These are phyloP conservation scores for Mugil cephalus DNA, from an alignment of 2,113 vertebrate genomes.

Conservation along the genomic window DNA sequence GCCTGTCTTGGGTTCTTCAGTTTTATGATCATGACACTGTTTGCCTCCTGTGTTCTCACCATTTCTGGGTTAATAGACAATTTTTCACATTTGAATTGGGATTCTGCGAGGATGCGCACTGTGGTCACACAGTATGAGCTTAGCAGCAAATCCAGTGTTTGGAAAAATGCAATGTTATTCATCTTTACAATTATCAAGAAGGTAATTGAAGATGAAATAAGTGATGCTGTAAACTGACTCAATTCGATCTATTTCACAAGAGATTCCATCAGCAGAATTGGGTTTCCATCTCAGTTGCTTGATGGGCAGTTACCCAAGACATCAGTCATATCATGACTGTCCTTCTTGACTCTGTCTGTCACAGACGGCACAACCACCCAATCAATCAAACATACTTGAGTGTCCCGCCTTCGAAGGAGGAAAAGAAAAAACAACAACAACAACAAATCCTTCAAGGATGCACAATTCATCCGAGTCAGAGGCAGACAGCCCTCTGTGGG, in stretches of 20 bases:
- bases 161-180: slow-evolving; percentile 18
- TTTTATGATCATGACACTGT: slow-evolving; percentile 39
- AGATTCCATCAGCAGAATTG: slow-evolving; percentile 26
- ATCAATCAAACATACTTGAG: slow-evolving; percentile 76
- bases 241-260: background rate
- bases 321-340: slow-evolving; percentile 74
- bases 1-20: slow-evolving; percentile 30
- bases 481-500: slow-evolving; percentile 51
- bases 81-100: slow-evolving; percentile 33
- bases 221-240: slow-evolving; percentile 2
- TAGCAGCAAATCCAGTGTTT: slow-evolving; percentile 3
- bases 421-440: slow-evolving; percentile 50
- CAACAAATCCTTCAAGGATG: slow-evolving; percentile 63
- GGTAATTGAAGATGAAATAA: slow-evolving; percentile 22
- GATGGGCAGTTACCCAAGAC: slow-evolving; percentile 66
- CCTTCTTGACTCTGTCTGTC: slow-evolving; percentile 66
- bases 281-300: slow-evolving; percentile 50
- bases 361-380: slow-evolving; percentile 60
- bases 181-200: slow-evolving; percentile 4
- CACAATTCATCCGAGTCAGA: slow-evolving; percentile 73
- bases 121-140: slow-evolving; percentile 4
- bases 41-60: slow-evolving; percentile 35
- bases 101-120: slow-evolving; percentile 12
- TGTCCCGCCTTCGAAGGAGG: slow-evolving; percentile 52
- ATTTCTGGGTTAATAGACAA: slow-evolving; percentile 37